A percentile compares a stretch with the other conserved stretches of the same genome.
phyloP scores from a whole-genome alignment of 92 coral and sea anemone genomes.

The Hydrozoanthus gracilis region DNA sequence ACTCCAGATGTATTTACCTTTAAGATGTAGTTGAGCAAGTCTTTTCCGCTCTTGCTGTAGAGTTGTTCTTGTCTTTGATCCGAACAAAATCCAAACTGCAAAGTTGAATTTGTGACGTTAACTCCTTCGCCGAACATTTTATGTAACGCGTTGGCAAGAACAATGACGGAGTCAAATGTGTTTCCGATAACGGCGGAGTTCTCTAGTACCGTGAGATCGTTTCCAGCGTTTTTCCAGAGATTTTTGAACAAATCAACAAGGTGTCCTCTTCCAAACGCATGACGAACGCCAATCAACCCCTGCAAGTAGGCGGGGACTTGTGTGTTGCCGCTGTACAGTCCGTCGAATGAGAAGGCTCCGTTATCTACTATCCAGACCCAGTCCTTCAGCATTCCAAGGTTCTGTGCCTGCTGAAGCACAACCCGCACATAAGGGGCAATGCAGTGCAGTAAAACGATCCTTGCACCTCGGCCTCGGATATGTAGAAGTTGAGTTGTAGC shows the following conservation, averaged over 20 bases:
- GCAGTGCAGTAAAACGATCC: conserved; percentile 79
- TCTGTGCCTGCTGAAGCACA: conserved; percentile 79
- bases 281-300: conserved; percentile 83
- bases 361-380: conserved; percentile 88
- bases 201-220: conserved; percentile 49
- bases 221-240: conserved; percentile 67
- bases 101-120: conserved; percentile 48
- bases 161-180: conserved; percentile 84
- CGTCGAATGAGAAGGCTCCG: conserved; percentile 75
- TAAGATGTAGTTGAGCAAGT: conserved; percentile 58
- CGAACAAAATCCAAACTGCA: conserved; percentile 54
- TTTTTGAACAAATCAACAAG: conserved; percentile 56
- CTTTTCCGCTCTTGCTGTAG: conserved; percentile 65
- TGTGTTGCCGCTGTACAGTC: conserved; percentile 57
- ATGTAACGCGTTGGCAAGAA: conserved; percentile 75
- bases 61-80: conserved; percentile 28
- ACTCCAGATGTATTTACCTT: conserved; percentile 76
- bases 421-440: conserved; percentile 63
- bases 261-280: conserved; percentile 69
- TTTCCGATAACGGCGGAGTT: conserved; percentile 78
- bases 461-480: conserved; percentile 76
- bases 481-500: conserved; percentile 79
- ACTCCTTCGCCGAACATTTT: conserved; percentile 66
- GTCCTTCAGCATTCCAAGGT: conserved; percentile 77
- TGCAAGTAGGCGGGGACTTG: conserved; percentile 71